These are phyloP conservation scores for Salarias fasciatus DNA, from an alignment of 2,797 vertebrate genomes.

Conservation along the genomic window DNA sequence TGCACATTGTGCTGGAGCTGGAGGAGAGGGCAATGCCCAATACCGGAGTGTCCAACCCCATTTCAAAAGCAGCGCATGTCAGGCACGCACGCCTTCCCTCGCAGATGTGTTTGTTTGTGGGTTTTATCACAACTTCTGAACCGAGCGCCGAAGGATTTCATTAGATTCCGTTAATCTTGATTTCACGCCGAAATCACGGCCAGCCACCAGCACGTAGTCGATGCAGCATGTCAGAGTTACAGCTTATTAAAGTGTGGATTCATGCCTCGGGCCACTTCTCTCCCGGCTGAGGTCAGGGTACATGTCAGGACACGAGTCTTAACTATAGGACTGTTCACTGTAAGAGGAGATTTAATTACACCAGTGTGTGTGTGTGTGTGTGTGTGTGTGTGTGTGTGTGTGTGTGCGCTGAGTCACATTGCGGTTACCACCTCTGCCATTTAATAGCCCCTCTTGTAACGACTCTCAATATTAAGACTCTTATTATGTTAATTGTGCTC, in stretches of 20 bases:
- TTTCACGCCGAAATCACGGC: constrained; percentile 27
- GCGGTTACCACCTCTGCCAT: constrained; percentile 76
- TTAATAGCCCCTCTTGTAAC: constrained; percentile 71
- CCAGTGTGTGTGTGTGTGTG: constrained; percentile 11
- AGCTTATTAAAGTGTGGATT: constrained; percentile 61
- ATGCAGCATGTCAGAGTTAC: constrained; percentile 49
- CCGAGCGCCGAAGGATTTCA: no score
- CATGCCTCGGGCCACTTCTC: constrained; percentile 51
- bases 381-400: constrained; percentile 28
- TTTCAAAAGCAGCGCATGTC: constrained; percentile 57
- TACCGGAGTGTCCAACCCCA: constrained; percentile 17
- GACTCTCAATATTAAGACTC: constrained; percentile 74
- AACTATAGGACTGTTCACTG: constrained; percentile 37
- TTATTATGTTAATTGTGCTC: constrained; percentile 80
- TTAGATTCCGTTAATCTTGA: background rate
- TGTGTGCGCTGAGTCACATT: constrained; percentile 72
- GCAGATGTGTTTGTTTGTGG: constrained; percentile 13
- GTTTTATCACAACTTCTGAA: constrained; percentile 37
- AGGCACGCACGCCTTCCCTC: constrained; percentile 20
- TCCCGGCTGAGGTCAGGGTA: constrained; percentile 61
- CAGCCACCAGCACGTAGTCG: constrained; percentile 38
- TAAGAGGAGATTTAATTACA: constrained; percentile 60
- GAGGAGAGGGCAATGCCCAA: constrained; percentile 37
- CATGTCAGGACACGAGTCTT: constrained; percentile 71
- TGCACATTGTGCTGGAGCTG: constrained; percentile 64